Base-by-base conservation (phyloP, 2,888 invertebrate genomes). In the Standfussiana lucernea region DNA sequence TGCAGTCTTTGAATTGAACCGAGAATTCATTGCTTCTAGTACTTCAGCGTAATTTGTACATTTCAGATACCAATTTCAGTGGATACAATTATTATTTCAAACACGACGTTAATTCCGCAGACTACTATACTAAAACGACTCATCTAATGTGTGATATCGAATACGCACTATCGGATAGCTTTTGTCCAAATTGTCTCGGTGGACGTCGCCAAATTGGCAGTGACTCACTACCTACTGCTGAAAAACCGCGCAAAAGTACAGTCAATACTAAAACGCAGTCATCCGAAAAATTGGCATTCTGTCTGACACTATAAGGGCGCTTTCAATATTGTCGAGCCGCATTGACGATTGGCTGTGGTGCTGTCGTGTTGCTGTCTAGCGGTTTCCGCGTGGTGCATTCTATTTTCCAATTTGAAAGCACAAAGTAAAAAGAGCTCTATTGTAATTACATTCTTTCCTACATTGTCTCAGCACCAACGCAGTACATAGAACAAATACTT, bases 1-100 rank as follows among this genome's bases (percentile, higher is more conserved):
- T 79, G 42, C 73, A 86, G 69, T 80, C 65, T 80, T 76, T 82
- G 62, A 77, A 64, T 65, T 59, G n/a, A 76, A 79, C 37, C 40
- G n/a, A 66, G 35, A 42, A 67, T 68, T 32, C 53, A 35, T 56
- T 80, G n/a, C 35, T 65, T 75, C 8, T n/a, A 37, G 42, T 59
- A 53, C 28, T 68, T 40, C 7, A 56, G 42, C n/a, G 28, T 69
- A 53, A 72, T 71, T 72, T 42, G 13, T 72, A 50, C 45, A 64
- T 50, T 40, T 70, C 10, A 18, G 24, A 67, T n/a, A 67, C 6
- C 3, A 35, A 56, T 82, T 21, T 35, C 2, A 47, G 35, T 40
- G 53, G 5, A 15, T 21, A 11, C 10, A 24, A 59, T 53, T 42
- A 53, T 61, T 61, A 61, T 35, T 35, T 21, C 35, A 10, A 61